A percentile compares a stretch with the other conserved stretches of the same genome.
phyloP scores from a whole-genome alignment of 2,113 vertebrate species.

The Stigmatopora argus region DNA sequence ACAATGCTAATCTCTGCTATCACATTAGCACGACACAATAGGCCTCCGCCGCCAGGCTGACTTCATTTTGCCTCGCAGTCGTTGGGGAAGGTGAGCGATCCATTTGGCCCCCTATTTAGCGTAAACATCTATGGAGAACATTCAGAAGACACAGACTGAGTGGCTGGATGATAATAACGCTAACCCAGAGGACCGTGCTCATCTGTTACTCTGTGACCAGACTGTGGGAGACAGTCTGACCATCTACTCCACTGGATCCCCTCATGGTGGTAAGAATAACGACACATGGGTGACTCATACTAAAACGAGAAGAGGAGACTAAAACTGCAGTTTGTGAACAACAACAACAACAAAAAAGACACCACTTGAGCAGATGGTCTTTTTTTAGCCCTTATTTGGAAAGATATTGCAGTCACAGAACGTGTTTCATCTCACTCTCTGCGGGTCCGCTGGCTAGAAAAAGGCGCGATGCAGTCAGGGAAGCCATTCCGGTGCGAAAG shows the following conservation, averaged over 20 bases:
- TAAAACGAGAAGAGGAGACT: background rate
- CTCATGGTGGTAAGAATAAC: slow-evolving; percentile 48
- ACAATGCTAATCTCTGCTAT: slow-evolving; percentile 76
- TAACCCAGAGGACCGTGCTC: slow-evolving; percentile 20
- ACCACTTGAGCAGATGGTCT: slow-evolving; percentile 16
- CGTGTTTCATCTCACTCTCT: slow-evolving; percentile 35
- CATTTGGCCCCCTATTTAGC: slow-evolving; percentile 4
- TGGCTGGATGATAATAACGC: slow-evolving; percentile 35
- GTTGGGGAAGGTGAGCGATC: slow-evolving; percentile 37
- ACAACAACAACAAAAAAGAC: slow-evolving; percentile 4
- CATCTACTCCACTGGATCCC: slow-evolving; percentile 33
- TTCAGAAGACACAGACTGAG: slow-evolving; percentile 4
- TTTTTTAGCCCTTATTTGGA: slow-evolving; percentile 41
- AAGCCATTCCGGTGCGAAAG: slow-evolving; percentile 66
- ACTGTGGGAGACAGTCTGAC: background rate
- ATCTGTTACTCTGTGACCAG: background rate
- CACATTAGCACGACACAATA: slow-evolving; percentile 69
- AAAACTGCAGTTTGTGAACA: background rate
- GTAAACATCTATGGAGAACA: slow-evolving; percentile 14
- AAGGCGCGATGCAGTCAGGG: slow-evolving; percentile 61
- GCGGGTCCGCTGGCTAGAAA: slow-evolving; percentile 58
- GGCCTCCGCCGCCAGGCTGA: slow-evolving; percentile 54
- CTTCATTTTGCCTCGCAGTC: slow-evolving; percentile 45
- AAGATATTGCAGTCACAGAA: slow-evolving; percentile 29
- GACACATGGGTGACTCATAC: slow-evolving; percentile 17